These are phyloP conservation scores for Callionymus lyra DNA, from an alignment of 2,113 vertebrate genomes.

Conservation along the genomic window DNA sequence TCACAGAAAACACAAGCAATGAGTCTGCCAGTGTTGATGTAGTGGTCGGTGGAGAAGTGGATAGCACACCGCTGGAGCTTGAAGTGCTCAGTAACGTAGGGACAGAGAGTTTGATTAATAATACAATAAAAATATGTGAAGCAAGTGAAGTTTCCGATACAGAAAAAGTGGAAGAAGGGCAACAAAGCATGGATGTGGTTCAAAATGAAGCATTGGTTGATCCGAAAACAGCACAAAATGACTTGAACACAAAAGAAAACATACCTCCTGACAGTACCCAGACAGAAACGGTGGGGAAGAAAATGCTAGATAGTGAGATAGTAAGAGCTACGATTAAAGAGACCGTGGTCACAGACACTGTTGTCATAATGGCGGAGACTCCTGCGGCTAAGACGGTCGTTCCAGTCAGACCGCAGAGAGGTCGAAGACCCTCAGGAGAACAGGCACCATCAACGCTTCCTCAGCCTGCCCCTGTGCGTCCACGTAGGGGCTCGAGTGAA, in stretches of 20 bases:
- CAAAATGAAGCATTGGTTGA: slow-evolving; percentile 7
- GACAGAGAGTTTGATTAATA: slow-evolving; percentile 12
- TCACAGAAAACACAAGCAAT: slow-evolving; percentile 7
- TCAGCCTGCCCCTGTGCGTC: slow-evolving; percentile 29
- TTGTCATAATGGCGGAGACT: slow-evolving; percentile 9
- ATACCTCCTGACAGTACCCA: slow-evolving; percentile 6
- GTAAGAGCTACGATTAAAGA: slow-evolving; percentile 28
- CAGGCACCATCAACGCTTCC: slow-evolving; percentile 22
- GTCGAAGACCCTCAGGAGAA: slow-evolving; percentile 34
- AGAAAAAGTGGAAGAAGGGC: slow-evolving; percentile 5
- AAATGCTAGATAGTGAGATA: slow-evolving; percentile 16
- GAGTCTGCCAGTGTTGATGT: slow-evolving; percentile 7
- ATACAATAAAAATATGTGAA: slow-evolving; percentile 12
- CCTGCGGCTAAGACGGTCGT: slow-evolving; percentile 19
- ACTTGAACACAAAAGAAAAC: slow-evolving; percentile 20
- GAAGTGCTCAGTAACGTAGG: slow-evolving; percentile 15
- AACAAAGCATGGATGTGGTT: too few species aligned
- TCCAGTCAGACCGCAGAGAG: slow-evolving; percentile 55
- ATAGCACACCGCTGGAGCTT: slow-evolving; percentile 17
- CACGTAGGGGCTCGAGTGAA: slow-evolving; percentile 37
- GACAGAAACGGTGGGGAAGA: slow-evolving; percentile 4
- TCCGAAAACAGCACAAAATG: slow-evolving; percentile 3
- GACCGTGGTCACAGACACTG: slow-evolving; percentile 10
- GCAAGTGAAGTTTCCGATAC: slow-evolving; percentile 10
- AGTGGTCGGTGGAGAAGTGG: slow-evolving; percentile 12